Evolutionary conservation across 2,797 vertebrate species (phyloP), one percentile per base, ranked within the genome.

Genomic region (Valencia hispanica): DNA sequence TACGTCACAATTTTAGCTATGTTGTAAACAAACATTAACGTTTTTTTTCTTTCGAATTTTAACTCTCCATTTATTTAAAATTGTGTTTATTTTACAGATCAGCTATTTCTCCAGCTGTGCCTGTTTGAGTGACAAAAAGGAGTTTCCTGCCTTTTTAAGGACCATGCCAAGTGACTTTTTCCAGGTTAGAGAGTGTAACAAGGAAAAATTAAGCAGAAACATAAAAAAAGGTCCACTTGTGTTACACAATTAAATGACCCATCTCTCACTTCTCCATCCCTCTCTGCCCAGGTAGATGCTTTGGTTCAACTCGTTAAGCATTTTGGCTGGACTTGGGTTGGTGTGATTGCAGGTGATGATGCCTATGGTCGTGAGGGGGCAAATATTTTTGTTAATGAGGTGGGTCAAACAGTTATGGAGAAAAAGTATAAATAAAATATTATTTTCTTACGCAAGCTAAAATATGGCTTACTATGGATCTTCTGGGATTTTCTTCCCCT

Each of bases 81-180:
- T 53, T 20, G 12, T 36, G 5, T 27, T 34, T 25, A 27, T 1
- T 36, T 81, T 63, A 39, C 69, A 96, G 95, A 89, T 96, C 8
- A 96, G 96, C 88, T 96, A 96, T 87, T 96, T 96, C 79, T 96
- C 96, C 63, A 96, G 95, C 74, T 96, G 95, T 90, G 95, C 96
- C 8, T 96, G 96, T 88, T 88, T 96, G 11, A 96, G 96, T 88
- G 86, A 96, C 84, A 96, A 96, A 84, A 90, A 88, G 2, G 80
- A 95, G 53, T 96, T 95, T 51, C 95, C 95, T 61, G 90, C 95
- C 32, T 96, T 96, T 87, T 87, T 96, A 65, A 94, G 95, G 79
- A 96, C 96, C 45, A 96, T 96, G 94, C 95, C 96, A 1, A 96
- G 95, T 74, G 96, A 96, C 81, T 91, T 94, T 39, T 96, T 96